Evolutionary conservation across 2,797 vertebrate genomes (phyloP).

Genomic region (Pteropus rufus): DNA sequence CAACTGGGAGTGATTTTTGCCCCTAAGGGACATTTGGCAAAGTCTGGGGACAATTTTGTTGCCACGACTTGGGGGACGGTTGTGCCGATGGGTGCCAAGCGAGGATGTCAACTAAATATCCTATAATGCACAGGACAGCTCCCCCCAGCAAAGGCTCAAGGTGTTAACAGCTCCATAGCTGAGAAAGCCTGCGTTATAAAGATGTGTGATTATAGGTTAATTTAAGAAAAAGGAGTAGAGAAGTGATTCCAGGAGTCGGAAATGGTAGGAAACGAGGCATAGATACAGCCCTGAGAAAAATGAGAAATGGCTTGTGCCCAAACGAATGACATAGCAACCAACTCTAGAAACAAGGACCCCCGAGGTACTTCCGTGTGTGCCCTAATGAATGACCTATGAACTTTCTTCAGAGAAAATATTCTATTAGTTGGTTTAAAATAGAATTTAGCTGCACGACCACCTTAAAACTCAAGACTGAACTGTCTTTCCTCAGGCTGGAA

Average conservation of each 20-base stretch:
- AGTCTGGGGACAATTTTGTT: background rate
- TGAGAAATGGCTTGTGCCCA: background rate
- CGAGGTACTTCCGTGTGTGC: background rate
- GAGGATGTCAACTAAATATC: background rate
- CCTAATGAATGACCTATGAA: background rate
- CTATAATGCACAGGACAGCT: background rate
- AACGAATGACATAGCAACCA: background rate
- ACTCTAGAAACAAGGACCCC: background rate
- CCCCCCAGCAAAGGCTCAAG: background rate
- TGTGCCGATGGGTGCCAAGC: background rate
- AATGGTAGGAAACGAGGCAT: background rate
- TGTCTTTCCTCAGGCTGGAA: constrained; percentile 79
- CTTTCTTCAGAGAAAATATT: background rate
- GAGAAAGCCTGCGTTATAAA: background rate
- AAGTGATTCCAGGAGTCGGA: background rate
- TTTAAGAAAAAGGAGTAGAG: background rate
- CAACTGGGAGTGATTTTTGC: background rate
- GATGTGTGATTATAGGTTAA: background rate
- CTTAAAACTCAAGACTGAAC: background rate
- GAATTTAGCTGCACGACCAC: background rate
- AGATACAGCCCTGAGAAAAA: background rate
- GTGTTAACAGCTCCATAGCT: background rate
- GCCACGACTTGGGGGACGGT: background rate
- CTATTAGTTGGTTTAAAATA: background rate
- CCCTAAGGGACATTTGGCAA: background rate